Evolutionary conservation across 1,140 invertebrate species (phyloP), one percentile per base, ranked within the genome.

Genomic region (Gryllus bimaculatus): DNA sequence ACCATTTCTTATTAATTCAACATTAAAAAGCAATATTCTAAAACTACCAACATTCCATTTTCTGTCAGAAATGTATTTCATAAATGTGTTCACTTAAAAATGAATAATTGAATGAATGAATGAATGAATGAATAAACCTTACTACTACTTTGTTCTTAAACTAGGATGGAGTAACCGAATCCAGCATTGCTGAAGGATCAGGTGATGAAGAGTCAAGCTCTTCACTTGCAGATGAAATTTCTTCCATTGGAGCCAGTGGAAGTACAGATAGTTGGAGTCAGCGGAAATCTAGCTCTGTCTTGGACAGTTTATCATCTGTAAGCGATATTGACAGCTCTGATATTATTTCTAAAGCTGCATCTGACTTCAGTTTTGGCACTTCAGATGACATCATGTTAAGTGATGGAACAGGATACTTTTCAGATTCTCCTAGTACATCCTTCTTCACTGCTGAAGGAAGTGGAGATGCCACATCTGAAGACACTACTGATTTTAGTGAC

Each of bases 381-480:
- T 81, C 84, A 0, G 87, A 89, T 48, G 89, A 91, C 8, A 84
- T 87, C 8, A 92, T 92, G 92, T 84, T 89, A 66, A 90, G 91
- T 81, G 92, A 92, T 81, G 66, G 49, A 18, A 75, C 78, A 39
- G 73, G 74, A 48, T 21, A 73, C 8, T 79, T 47, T n/a, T 13
- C 74, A n/a, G 78, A 75, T 8, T 15, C 73, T 21, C 20, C 48
- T 26, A 75, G 73, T 13, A 66, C 54, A 66, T 13, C 10, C 18
- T 66, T 18, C 10, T 66, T 66, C 18, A 13, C 54, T 66, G 54
- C 10, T 13, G 54, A 66, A 66, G 54, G 54, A 66, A 66, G 54
- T 18, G 54, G 54, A 10, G 54, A 10, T 18, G 18, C 10, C 18
- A 66, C 54, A 66, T 2, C 18, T 13, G 54, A 66, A 66, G 18